These are phyloP conservation scores for Branchinecta sandiegonensis DNA, from an alignment of 2,888 invertebrate genomes.

Conservation along the genomic window DNA sequence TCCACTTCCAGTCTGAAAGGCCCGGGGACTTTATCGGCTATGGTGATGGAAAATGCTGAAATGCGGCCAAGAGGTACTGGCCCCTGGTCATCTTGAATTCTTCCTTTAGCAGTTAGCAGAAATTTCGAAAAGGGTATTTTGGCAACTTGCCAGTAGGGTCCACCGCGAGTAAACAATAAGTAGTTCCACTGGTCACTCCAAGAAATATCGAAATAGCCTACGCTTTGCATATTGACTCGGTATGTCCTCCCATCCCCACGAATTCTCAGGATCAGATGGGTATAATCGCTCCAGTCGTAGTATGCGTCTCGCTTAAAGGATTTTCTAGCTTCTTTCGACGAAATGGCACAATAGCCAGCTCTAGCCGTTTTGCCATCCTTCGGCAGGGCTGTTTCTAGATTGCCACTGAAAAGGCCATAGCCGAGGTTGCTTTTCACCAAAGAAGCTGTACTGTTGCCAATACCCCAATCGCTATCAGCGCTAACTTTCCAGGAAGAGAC, in stretches of 20 bases:
- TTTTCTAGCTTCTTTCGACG: constrained; percentile 51
- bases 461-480: constrained; percentile 61
- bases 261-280: constrained; percentile 56
- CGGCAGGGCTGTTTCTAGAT: constrained; percentile 50
- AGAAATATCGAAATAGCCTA: constrained; percentile 62
- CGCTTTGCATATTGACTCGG: constrained; percentile 57
- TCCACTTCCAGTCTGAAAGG: constrained; percentile 80
- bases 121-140: constrained; percentile 93
- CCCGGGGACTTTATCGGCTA: constrained; percentile 63
- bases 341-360: constrained; percentile 69
- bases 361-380: constrained; percentile 62
- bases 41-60: constrained; percentile 63
- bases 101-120: constrained; percentile 61
- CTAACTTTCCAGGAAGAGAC: constrained; percentile 57
- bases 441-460: constrained; percentile 54
- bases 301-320: constrained; percentile 58
- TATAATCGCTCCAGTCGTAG: constrained; percentile 63
- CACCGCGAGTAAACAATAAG: constrained; percentile 80
- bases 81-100: constrained; percentile 65
- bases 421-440: constrained; percentile 49
- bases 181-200: constrained; percentile 81
- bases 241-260: constrained; percentile 91
- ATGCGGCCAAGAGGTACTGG: constrained; percentile 47
- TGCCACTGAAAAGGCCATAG: constrained; percentile 56
- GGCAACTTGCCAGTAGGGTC: constrained; percentile 92